Conservation (phyloP, 2,113 vertebrate genomes). For the Sus scrofa region T2T-Sscrofa CM000822.6:33275501-33276000, state of each 20-base stretch:
- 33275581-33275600: background rate
- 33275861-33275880: conserved; percentile 79
- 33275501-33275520: conserved; percentile 52
- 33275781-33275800: conserved; percentile 72
- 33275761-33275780: conserved; percentile 61
- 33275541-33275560: conserved; percentile 11
- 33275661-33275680: conserved; percentile 45
- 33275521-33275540: background rate
- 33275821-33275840: conserved; percentile 73
- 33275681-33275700: background rate
- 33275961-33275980: background rate
- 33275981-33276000: background rate
- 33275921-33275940: conserved; percentile 71
- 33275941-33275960: conserved; percentile 39
- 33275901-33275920: conserved; percentile 71
- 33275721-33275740: conserved; percentile 57
- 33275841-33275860: conserved; percentile 79
- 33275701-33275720: conserved; percentile 42
- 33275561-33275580: conserved; percentile 43
- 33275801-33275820: conserved; percentile 62
- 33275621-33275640: conserved; percentile 54
- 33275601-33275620: conserved; percentile 31
- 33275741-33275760: conserved; percentile 58
- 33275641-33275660: conserved; percentile 20
- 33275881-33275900: conserved; percentile 73